Conservation (phyloP, 2,797 vertebrate species). For the Melanotaenia maccullochi region DNA sequence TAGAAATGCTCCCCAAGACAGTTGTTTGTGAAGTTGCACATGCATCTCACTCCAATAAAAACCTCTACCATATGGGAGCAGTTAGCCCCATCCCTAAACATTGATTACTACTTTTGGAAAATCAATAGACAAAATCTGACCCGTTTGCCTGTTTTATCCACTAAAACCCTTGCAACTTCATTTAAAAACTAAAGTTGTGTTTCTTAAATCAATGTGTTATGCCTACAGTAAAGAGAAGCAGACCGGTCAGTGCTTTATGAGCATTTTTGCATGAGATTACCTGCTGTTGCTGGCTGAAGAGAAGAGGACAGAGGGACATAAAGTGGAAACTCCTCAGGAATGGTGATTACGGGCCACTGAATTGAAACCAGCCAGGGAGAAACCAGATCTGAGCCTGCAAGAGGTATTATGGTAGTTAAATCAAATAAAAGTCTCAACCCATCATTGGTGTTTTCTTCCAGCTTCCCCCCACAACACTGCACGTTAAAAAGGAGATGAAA, state of each 20-base stretch:
- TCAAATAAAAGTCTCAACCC: slow-evolving; percentile 63
- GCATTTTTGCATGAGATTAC: slow-evolving; percentile 54
- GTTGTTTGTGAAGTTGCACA: slow-evolving; percentile 58
- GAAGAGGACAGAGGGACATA: slow-evolving; percentile 59
- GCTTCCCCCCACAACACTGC: slow-evolving; percentile 34
- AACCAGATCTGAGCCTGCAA: slow-evolving; percentile 73
- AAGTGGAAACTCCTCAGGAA: slow-evolving; percentile 67
- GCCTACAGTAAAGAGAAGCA: slow-evolving; percentile 38
- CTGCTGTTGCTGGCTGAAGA: slow-evolving; percentile 58
- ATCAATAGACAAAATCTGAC: slow-evolving; percentile 53
- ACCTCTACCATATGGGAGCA: slow-evolving; percentile 60
- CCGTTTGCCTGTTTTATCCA: slow-evolving; percentile 16
- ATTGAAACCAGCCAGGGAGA: slow-evolving; percentile 74
- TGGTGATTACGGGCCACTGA: slow-evolving; percentile 69
- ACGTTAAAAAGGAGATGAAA: slow-evolving; percentile 71
- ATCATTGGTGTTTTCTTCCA: slow-evolving; percentile 62
- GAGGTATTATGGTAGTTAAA: slow-evolving; percentile 72
- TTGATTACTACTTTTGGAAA: slow-evolving; percentile 61
- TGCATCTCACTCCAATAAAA: slow-evolving; percentile 47
- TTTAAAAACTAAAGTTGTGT: slow-evolving; percentile 22
- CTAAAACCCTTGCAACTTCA: slow-evolving; percentile 10
- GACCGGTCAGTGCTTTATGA: slow-evolving; percentile 31
- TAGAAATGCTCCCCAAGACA: slow-evolving; percentile 51
- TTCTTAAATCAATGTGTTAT: slow-evolving; percentile 30
- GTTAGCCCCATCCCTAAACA: slow-evolving; percentile 50